Evolutionary conservation across 1,140 invertebrate species (phyloP), one percentile per base, ranked within the genome.

Genomic region (Lithobius niger): DNA sequence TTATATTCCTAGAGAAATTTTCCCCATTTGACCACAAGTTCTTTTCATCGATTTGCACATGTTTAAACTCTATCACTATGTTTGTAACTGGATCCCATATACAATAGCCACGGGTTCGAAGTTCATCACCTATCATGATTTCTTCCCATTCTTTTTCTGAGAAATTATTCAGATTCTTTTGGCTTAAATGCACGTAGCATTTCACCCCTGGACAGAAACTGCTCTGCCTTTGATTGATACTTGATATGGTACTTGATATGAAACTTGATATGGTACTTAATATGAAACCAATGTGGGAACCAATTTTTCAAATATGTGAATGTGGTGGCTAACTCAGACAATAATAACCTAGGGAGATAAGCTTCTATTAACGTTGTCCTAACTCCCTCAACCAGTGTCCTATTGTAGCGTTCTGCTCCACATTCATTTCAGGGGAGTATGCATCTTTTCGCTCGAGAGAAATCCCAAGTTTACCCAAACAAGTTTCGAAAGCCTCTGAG

Each of bases 241-340:
- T n/a, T n/a, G n/a, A n/a, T n/a, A n/a, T n/a, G n/a, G n/a, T n/a
- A n/a, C n/a, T n/a, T n/a, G n/a, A n/a, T n/a, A n/a, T n/a, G n/a
- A n/a, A n/a, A n/a, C n/a, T n/a, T n/a, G n/a, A 57, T 62, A 62
- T 56, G 43, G 67, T n/a, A 54, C 62, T 43, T 27, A 28, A 15
- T 55, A 24, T 16, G 18, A 16, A 43, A 43, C 1, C 19, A 31
- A 44, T 53, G 45, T 10, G 60, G 61, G 18, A 43, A 43, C 31
- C 70, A 57, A 52, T 75, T 75, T 36, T 64, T 66, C 6, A 74
- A 53, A 56, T 73, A 72, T 10, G 64, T 63, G 4, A 67, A 67
- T 1, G 67, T 72, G 36, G 63, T 62, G 0, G 71, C 60, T 10
- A 73, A 71, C 66, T 77, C 73, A 2, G 67, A 68, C 74, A 72